Conservation (phyloP, 2,797 vertebrate species). For the Nannoperca australis region DNA sequence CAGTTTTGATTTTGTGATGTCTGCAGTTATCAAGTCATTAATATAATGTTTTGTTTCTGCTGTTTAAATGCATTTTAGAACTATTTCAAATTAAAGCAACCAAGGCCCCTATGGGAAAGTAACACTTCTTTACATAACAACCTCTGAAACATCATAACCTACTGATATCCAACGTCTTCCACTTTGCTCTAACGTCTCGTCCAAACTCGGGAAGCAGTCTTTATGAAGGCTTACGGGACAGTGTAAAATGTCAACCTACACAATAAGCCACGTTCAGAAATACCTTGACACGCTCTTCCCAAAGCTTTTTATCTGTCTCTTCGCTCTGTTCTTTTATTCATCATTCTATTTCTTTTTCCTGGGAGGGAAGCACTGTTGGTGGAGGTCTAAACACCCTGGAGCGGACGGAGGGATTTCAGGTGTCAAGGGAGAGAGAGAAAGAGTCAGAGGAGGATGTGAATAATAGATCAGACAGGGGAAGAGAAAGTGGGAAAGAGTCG, state of each 20-base stretch:
- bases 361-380: constrained; percentile 51
- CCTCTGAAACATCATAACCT: background rate
- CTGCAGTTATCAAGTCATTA: too few species aligned
- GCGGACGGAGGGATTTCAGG: constrained; percentile 68
- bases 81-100: background rate
- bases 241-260: constrained; percentile 63
- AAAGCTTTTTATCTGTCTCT: constrained; percentile 67
- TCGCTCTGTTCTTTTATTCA: constrained; percentile 75
- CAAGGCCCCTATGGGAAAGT: too few species aligned
- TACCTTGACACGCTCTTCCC: constrained; percentile 50
- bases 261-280: constrained; percentile 40
- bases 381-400: constrained; percentile 62
- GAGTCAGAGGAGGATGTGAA: constrained; percentile 67
- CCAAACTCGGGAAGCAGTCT: background rate
- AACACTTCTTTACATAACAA: background rate
- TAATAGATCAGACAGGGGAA: constrained; percentile 73
- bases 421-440: constrained; percentile 59
- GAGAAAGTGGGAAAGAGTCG: constrained; percentile 35
- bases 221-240: constrained; percentile 13
- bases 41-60: too few species aligned
- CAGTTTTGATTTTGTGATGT: too few species aligned
- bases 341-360: constrained; percentile 65
- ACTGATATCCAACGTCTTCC: background rate
- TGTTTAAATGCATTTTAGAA: too few species aligned
- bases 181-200: background rate